These are phyloP conservation scores for Trididemnum clinides DNA, from an alignment of 23 tunicate species.

Conservation along the genomic window DNA sequence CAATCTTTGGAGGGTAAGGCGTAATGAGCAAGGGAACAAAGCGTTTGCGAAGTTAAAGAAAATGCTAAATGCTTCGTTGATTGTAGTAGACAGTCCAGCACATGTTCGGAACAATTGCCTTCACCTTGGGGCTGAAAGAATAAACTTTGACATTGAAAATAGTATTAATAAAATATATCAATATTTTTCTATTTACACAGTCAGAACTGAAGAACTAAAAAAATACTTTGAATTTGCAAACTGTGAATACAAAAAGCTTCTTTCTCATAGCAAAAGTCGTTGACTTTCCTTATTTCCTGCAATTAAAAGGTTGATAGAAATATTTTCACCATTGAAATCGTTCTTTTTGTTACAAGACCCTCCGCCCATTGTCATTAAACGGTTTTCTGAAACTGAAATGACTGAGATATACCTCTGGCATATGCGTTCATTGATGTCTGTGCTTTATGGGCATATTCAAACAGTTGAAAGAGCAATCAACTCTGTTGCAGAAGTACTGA, in stretches of 20 bases:
- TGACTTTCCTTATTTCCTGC: conserved; percentile 35
- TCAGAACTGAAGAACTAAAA: conserved; percentile 35
- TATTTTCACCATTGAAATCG: conserved; percentile 20
- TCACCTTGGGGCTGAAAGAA: conserved; percentile 37
- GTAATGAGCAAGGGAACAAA: conserved; percentile 49
- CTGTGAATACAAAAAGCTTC: conserved; percentile 33
- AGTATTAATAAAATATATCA: no score
- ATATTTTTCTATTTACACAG: conserved; percentile 39
- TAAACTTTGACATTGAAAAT: conserved; percentile 40
- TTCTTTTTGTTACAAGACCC: conserved; percentile 11
- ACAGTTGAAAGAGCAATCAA: conserved; percentile 14
- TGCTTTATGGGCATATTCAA: conserved; percentile 18
- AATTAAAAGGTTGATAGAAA: conserved; percentile 25
- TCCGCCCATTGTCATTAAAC: conserved; percentile 26
- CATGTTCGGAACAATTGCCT: conserved; percentile 22
- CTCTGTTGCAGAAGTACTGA: conserved; percentile 26
- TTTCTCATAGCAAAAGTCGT: conserved; percentile 33
- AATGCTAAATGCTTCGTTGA: conserved; percentile 15
- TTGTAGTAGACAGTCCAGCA: conserved; percentile 31
- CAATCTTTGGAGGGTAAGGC: conserved; percentile 41
- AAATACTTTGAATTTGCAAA: conserved; percentile 42
- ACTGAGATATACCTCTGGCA: conserved; percentile 8
- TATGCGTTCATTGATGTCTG: conserved; percentile 14
- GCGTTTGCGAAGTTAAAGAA: conserved; percentile 41
- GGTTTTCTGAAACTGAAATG: conserved; percentile 22